These are phyloP conservation scores for Agrochola lychnidis DNA, from an alignment of 2,888 invertebrate species.

Conservation along the genomic window DNA sequence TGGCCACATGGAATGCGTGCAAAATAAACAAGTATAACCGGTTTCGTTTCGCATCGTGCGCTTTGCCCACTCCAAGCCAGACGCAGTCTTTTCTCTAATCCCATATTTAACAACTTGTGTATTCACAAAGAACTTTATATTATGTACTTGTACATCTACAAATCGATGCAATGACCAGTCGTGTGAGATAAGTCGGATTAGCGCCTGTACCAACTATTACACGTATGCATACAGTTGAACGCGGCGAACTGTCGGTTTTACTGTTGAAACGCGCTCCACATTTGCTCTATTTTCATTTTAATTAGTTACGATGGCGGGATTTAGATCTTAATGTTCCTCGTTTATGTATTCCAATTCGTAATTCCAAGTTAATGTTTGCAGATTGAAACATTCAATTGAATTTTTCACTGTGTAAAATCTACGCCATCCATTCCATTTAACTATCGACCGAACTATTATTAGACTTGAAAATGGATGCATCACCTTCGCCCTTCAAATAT, in stretches of 20 bases:
- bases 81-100: conserved; percentile 78
- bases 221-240: conserved; percentile 38
- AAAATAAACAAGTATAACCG: conserved; percentile 89
- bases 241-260: conserved; percentile 31
- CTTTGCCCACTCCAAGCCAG: conserved; percentile 80
- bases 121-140: conserved; percentile 57
- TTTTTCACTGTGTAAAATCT: conserved; percentile 7
- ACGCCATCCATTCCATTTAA: conserved; percentile 31
- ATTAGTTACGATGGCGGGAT: conserved; percentile 28
- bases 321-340: conserved; percentile 22
- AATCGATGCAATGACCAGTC: conserved; percentile 65
- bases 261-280: conserved; percentile 34
- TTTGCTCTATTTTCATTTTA: conserved; percentile 41
- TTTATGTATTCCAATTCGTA: conserved; percentile 27
- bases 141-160: conserved; percentile 26
- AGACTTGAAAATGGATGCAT: conserved; percentile 54
- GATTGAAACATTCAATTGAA: conserved; percentile 10
- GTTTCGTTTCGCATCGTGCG: conserved; percentile 84
- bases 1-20: conserved; percentile 88
- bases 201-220: conserved; percentile 52
- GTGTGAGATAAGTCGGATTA: conserved; percentile 68
- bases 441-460: conserved; percentile 49
- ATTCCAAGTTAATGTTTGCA: conserved; percentile 3
- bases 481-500: conserved; percentile 46
- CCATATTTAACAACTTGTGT: conserved; percentile 71